phyloP scores from a whole-genome alignment of 2,113 vertebrate genomes.

The Australoheros scitulus region DNA sequence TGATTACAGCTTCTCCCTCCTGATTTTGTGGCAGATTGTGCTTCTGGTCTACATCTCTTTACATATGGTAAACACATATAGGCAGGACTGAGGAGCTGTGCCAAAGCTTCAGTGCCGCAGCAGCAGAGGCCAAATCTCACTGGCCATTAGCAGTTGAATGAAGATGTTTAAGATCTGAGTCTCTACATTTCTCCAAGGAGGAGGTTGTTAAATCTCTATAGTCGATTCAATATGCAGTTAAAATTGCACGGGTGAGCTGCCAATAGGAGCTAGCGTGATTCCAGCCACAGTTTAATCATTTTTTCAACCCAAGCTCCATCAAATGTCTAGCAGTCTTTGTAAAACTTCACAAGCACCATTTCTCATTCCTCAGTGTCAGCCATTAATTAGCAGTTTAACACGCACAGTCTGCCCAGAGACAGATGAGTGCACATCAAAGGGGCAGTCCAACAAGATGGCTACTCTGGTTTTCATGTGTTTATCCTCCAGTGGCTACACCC shows the following conservation, averaged over 20 bases:
- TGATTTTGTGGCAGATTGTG: conserved; percentile 61
- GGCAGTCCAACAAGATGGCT: conserved; percentile 64
- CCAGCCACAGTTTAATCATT: conserved; percentile 67
- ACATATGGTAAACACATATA: conserved; percentile 55
- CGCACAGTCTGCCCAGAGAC: conserved; percentile 66
- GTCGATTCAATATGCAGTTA: conserved; percentile 36
- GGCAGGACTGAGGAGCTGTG: background rate
- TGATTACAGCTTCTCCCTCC: conserved; percentile 74
- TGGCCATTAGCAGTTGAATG: conserved; percentile 32
- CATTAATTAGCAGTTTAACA: conserved; percentile 78
- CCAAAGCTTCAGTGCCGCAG: background rate
- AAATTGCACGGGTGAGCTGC: conserved; percentile 38
- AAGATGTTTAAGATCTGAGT: conserved; percentile 40
- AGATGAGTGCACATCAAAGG: conserved; percentile 74
- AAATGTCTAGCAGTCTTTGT: conserved; percentile 62
- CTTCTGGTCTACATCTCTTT: conserved; percentile 26
- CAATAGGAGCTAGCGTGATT: conserved; percentile 42
- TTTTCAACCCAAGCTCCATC: conserved; percentile 54
- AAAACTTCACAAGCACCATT: conserved; percentile 65
- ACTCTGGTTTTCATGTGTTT: conserved; percentile 67
- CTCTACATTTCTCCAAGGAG: conserved; percentile 28
- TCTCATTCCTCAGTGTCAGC: conserved; percentile 66
- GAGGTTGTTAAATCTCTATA: conserved; percentile 38
- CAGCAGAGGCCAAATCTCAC: background rate
- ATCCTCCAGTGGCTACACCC: conserved; percentile 27